Base-by-base conservation (phyloP, 2,888 invertebrate genomes). In the Limnephilus rhombicus region DNA sequence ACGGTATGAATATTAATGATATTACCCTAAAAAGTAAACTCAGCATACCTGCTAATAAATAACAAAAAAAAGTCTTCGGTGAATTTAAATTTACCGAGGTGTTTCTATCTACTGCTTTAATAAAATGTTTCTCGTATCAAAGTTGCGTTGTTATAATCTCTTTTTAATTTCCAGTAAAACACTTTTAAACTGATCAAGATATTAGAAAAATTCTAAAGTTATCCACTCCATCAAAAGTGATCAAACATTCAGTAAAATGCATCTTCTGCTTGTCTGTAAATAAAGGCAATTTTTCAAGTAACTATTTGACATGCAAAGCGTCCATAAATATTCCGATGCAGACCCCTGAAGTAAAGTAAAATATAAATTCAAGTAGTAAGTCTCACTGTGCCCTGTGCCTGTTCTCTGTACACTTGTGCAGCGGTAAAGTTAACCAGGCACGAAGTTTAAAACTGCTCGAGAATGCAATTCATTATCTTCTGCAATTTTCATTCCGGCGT, bases 401-500 rank as follows among this genome's bases (percentile, higher is more conserved):
- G 49, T 49, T 2, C 49, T 11, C 3, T 49, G 41, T 24, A 24
- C 37, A 2, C 82, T 45, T 15, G 82, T 18, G 13, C 31, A 34
- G 31, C 5, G 31, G 31, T 18, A 82, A 34, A 82, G 85, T 85
- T 37, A 85, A 37, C 88, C 80, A 89, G 41, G 29, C 88, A 80
- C 80, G 80, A 80, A 80, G 34, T 89, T 53, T 29, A 53, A 49
- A 49, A 87, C 31, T 41, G 68, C 88, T 80, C 37, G 37, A 34
- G 80, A 80, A 89, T 88, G 88, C 80, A 68, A 88, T 88, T 88
- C 34, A 88, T 89, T 89, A 89, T 80, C 80, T 89, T 80, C 34
- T 80, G 24, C 68, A 89, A 37, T 89, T 89, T 80, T 37, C 41
- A 37, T 49, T 86, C 45, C 29, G 12, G 41, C 34, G 3, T 15